Conservation (phyloP, 2,113 vertebrate species). For the Engraulis encrasicolus region DNA sequence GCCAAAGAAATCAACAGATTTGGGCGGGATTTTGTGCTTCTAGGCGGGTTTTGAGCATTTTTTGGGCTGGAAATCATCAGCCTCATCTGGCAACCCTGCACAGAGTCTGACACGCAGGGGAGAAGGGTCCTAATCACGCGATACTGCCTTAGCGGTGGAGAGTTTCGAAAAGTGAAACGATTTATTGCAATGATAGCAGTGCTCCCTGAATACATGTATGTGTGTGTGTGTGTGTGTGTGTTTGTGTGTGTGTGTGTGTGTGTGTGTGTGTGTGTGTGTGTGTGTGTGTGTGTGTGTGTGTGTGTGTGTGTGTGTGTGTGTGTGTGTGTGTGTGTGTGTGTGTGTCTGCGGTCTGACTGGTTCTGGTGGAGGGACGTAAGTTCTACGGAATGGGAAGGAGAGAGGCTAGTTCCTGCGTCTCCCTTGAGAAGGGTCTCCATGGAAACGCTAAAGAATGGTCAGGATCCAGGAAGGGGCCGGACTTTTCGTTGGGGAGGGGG, state of each 20-base stretch:
- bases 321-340: neutral
- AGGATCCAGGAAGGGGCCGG: conserved; percentile 26
- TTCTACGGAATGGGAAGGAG: too few relatives aligned
- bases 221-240: neutral
- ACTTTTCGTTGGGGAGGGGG: neutral
- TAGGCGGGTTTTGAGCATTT: too few relatives aligned
- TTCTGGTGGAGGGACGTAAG: neutral
- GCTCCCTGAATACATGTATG: neutral
- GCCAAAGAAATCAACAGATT: too few relatives aligned
- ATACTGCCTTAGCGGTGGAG: neutral
- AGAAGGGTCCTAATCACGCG: neutral
- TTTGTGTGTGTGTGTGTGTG: neutral
- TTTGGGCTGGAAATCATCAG: too few relatives aligned
- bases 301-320: neutral
- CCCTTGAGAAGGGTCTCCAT: conserved; percentile 61
- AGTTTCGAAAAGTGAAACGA: neutral
- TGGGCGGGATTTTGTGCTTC: too few relatives aligned
- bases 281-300: neutral
- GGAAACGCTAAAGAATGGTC: conserved; percentile 71
- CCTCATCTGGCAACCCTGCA: too few relatives aligned
- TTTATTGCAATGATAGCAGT: neutral
- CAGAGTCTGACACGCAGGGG: neutral
- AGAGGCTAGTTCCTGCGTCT: conserved; percentile 77
- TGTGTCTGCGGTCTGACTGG: neutral
- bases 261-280: neutral